Base-by-base conservation (phyloP, 2,888 invertebrate species). In the Pristionchus maxplancki region DNA sequence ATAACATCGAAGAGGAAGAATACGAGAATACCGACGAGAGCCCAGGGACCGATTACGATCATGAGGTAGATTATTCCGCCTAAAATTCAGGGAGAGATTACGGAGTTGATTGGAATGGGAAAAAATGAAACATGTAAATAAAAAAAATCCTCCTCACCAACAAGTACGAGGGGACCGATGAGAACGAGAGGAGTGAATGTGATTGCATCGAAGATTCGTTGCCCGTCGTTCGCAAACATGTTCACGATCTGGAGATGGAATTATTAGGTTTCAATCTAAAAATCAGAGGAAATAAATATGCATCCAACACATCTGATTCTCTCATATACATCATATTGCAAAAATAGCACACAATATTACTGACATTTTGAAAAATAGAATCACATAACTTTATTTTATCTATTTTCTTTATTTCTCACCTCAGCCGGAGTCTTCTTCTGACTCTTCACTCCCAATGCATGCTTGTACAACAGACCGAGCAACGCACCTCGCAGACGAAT, bases 161-260 rank as follows among this genome's bases (percentile, higher is more conserved):
- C 67, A n/a, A 95, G 91, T n/a, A 95, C 94, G 17, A 95, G 90
- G 0, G 95, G 95, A 8, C 95, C 95, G 20, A 95, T 93, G 40
- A 95, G 89, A 44, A 95, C 94, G 44, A 95, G 91, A 9, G 95
- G 95, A 17, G 95, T 95, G 88, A 95, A 94, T 1, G 95, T 95
- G 44, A 95, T 93, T 9, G 95, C 95, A 88, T 95, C 95, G 91
- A 95, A 95, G 50, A 95, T 90, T 6, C 95, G 93, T 91, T 95
- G 95, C 6, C 95, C 95, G 91, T 95, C 95, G 90, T 95, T 95
- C 48, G 95, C 95, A 87, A 95, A 95, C 74, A 95, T 93, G 90
- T 95, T 95, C 50, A 95, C 95, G 40, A 95, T 90, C 95, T 95
- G 91, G 13, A 17, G 5, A 82, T 6, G 24, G 34, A 53, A 82